Conservation (phyloP, 64 coral and sea anemone genomes). For the Anthopleura sola region DNA sequence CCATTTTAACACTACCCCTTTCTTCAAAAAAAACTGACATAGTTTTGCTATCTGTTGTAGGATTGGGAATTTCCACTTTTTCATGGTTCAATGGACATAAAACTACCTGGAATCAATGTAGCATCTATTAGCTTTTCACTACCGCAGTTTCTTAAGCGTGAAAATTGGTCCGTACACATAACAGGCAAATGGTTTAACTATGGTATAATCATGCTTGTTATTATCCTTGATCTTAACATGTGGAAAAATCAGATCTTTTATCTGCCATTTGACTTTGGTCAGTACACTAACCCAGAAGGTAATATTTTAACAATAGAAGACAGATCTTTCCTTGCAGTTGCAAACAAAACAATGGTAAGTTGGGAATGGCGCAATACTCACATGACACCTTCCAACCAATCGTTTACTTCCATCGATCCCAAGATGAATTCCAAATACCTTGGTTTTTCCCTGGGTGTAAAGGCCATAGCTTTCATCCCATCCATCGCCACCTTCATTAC, state of each 20-base stretch:
- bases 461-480: constrained; percentile 87
- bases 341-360: constrained; percentile 77
- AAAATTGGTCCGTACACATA: constrained; percentile 89
- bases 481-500: constrained; percentile 73
- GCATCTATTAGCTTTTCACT: constrained; percentile 68
- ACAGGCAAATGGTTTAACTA: constrained; percentile 99
- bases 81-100: constrained; percentile 80
- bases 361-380: constrained; percentile 67
- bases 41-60: constrained; percentile 28
- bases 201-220: constrained; percentile 94
- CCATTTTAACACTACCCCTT: not conserved
- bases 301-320: constrained; percentile 73
- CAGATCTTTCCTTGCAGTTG: constrained; percentile 46
- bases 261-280: constrained; percentile 78
- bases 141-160: constrained; percentile 78
- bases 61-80: constrained; percentile 99
- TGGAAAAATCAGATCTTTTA: constrained; percentile 99
- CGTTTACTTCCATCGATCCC: constrained; percentile 41
- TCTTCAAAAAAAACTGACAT: too few relatives aligned
- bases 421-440: constrained; percentile 97
- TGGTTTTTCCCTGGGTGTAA: constrained; percentile 56
- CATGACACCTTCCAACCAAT: constrained; percentile 58
- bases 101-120: constrained; percentile 86
- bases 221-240: constrained; percentile 98
- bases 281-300: constrained; percentile 61